Percentiles rank a stretch among this genome's conserved stretches.
Evolutionary conservation across 2,797 vertebrate genomes (phyloP).

Genomic region (Leucoraja ocellata): DNA sequence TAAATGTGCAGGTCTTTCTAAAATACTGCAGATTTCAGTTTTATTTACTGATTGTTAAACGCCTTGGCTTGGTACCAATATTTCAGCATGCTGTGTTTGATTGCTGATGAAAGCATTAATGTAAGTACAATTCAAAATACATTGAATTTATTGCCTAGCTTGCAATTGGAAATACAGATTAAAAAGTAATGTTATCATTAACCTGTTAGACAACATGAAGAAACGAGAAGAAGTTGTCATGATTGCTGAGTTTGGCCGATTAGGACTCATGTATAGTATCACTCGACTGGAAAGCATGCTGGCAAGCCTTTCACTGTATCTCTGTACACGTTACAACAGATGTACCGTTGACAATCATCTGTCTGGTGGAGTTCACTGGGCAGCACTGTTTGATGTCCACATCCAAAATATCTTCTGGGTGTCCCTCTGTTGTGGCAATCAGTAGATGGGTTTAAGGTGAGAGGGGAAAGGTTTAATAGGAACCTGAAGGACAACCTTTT

Average conservation of each 20-base stretch:
- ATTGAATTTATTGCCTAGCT: constrained; percentile 12
- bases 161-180: constrained; percentile 6
- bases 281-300: too few relatives aligned
- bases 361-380: not conserved
- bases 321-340: too few relatives aligned
- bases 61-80: not conserved
- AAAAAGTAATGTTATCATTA: constrained; percentile 15
- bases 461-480: too few relatives aligned
- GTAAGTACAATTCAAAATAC: constrained; percentile 26
- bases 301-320: too few relatives aligned
- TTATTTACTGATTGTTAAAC: not conserved
- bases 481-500: too few relatives aligned
- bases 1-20: not conserved
- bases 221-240: not conserved
- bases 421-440: not conserved
- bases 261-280: not conserved
- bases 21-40: not conserved
- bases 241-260: not conserved
- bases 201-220: constrained; percentile 25
- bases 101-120: not conserved
- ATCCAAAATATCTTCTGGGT: not conserved
- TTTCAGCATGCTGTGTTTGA: not conserved
- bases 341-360: too few relatives aligned
- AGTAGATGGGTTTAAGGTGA: not conserved
- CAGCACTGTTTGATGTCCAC: not conserved